Evolutionary conservation across 2,888 invertebrate genomes (phyloP), one percentile per base, ranked within the genome.

Genomic region (Sinopyrophorus schimmeli): DNA sequence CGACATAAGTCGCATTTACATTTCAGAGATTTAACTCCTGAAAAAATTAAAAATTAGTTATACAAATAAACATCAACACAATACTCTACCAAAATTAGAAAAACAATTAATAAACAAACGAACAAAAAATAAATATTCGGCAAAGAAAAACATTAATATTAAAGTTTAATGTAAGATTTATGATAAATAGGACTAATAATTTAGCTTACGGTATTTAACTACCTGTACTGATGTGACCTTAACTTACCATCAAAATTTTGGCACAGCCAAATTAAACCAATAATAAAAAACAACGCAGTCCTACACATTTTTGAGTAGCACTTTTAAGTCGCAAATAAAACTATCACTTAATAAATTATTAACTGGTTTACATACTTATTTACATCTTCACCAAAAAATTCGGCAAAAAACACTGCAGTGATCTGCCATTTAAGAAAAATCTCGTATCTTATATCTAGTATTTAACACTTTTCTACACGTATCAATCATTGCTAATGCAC

Each of bases 1-100:
- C 77, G 76, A 66, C 88, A 87, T 64, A 86, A 82, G 68, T 89
- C 88, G 76, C 92, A 93, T 74, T 87, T 86, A 73, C 93, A 93
- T 75, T 86, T 87, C 64, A 92, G 74, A 43, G 67, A 61, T 60
- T 62, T 60, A 38, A 69, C 66, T 57, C 83, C 88, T 88, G 74
- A 44, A 76, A 76, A 48, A 53, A 44, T 39, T 55, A 43, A 39
- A 39, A 39, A 16, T n/a, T n/a, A n/a, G n/a, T n/a, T n/a, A n/a
- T n/a, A n/a, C n/a, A n/a, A n/a, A n/a, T n/a, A n/a, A n/a, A n/a
- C n/a, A n/a, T n/a, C n/a, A n/a, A n/a, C n/a, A n/a, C n/a, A n/a
- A n/a, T n/a, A n/a, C n/a, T n/a, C n/a, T n/a, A n/a, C n/a, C n/a
- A n/a, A n/a, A n/a, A n/a, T n/a, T n/a, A n/a, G n/a, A n/a, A n/a